These are phyloP conservation scores for Ammodytes marinus DNA, from an alignment of 2,113 vertebrate genomes.

Conservation along the genomic window DNA sequence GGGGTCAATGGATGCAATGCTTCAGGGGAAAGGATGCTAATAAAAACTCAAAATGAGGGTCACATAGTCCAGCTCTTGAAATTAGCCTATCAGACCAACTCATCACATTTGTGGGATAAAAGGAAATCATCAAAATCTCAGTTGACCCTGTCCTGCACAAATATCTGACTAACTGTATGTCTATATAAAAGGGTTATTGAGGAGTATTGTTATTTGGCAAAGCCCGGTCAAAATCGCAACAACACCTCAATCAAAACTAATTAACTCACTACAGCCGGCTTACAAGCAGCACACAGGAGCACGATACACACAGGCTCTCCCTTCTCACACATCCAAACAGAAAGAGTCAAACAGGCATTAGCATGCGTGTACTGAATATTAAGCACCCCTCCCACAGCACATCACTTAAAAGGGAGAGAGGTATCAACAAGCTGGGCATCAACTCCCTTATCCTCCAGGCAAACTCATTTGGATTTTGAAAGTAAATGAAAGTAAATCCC, in stretches of 20 bases:
- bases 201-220: constrained; percentile 3
- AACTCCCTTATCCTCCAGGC: constrained; percentile 18
- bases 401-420: constrained; percentile 26
- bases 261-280: constrained; percentile 59
- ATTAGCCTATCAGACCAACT: constrained; percentile 41
- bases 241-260: constrained; percentile 74
- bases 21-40: constrained; percentile 38
- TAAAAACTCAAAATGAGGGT: constrained; percentile 54
- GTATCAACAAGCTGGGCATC: constrained; percentile 32
- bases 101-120: constrained; percentile 35
- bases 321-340: constrained; percentile 52
- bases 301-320: constrained; percentile 35
- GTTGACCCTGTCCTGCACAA: constrained; percentile 49
- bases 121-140: constrained; percentile 49
- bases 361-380: constrained; percentile 68
- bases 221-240: constrained; percentile 64
- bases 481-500: constrained; percentile 43
- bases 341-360: constrained; percentile 59
- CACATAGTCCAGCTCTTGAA: constrained; percentile 40
- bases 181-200: neutral
- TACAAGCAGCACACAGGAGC: constrained; percentile 32
- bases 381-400: constrained; percentile 38
- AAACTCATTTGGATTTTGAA: constrained; percentile 29
- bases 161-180: neutral
- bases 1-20: constrained; percentile 37